Conservation (phyloP, 2,113 vertebrate species). For the Platanista minor region DNA sequence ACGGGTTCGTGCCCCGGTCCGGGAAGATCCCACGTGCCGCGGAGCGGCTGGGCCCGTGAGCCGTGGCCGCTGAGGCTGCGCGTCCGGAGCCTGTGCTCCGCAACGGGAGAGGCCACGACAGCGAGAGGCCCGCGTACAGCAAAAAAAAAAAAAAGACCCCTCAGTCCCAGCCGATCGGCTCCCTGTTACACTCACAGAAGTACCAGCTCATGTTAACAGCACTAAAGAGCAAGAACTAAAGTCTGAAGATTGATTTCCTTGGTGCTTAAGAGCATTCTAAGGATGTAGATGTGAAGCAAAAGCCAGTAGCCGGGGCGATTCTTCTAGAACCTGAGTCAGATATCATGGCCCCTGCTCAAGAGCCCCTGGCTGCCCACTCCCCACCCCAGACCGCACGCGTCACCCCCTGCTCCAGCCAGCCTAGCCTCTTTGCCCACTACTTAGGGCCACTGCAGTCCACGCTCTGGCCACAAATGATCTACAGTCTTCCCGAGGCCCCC, state of each 20-base stretch:
- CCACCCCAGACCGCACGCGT: accelerated
- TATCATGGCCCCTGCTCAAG: accelerated
- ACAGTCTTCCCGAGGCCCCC: not conserved
- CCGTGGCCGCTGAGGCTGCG: too few relatives aligned
- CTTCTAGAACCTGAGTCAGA: not conserved
- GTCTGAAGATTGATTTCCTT: not conserved
- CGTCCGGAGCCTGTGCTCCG: too few relatives aligned
- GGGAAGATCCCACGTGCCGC: too few relatives aligned
- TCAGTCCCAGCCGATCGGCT: not conserved
- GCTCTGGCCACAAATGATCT: accelerated
- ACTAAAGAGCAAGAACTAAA: not conserved
- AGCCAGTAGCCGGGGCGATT: not conserved
- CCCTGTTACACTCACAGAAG: not conserved
- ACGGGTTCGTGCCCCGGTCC: too few relatives aligned
- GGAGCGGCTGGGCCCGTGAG: too few relatives aligned
- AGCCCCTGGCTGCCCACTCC: not conserved
- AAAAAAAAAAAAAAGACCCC: too few relatives aligned
- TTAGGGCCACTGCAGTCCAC: not conserved
- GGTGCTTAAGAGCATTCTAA: not conserved
- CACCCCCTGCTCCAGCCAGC: not conserved
- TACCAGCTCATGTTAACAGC: not conserved
- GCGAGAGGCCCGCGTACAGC: too few relatives aligned
- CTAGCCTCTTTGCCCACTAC: not conserved
- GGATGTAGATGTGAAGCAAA: not conserved
- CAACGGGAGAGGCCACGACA: too few relatives aligned